Evolutionary conservation across 2,113 vertebrate species (phyloP).

Genomic region (Neogale vison): DNA sequence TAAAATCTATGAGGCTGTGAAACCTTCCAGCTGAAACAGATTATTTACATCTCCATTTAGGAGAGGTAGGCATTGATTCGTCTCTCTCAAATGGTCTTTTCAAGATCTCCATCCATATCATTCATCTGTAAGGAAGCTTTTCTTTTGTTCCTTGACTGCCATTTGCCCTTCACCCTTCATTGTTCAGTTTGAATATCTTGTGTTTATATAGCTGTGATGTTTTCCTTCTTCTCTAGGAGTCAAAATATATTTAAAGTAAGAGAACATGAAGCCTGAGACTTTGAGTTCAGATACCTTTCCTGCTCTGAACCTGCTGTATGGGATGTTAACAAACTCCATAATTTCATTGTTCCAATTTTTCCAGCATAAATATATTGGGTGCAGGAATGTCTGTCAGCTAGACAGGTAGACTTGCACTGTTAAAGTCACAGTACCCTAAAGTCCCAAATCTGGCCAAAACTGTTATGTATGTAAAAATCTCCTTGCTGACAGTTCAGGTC

Average conservation of each 20-base stretch:
- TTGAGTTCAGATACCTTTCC: background rate
- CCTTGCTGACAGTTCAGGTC: background rate
- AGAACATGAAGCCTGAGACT: background rate
- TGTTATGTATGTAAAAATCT: background rate
- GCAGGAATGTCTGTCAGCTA: background rate
- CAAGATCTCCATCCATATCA: background rate
- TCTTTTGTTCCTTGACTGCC: background rate
- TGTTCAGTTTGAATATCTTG: background rate
- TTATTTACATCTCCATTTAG: conserved; percentile 60
- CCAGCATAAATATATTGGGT: background rate
- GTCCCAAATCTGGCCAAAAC: background rate
- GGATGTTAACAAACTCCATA: background rate
- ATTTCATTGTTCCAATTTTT: background rate
- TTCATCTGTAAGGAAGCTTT: background rate
- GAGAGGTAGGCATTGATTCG: conserved; percentile 18
- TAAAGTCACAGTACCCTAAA: background rate
- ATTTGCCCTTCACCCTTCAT: background rate
- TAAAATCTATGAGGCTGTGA: conserved; percentile 42
- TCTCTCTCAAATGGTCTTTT: background rate
- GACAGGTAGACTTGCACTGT: background rate
- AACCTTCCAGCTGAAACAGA: conserved; percentile 1
- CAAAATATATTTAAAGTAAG: background rate
- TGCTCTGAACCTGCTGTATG: background rate
- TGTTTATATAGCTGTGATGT: background rate
- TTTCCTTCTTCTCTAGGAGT: background rate